These are phyloP conservation scores for Anoura caudifer DNA, from an alignment of 2,113 vertebrate genomes.

Conservation along the genomic window DNA sequence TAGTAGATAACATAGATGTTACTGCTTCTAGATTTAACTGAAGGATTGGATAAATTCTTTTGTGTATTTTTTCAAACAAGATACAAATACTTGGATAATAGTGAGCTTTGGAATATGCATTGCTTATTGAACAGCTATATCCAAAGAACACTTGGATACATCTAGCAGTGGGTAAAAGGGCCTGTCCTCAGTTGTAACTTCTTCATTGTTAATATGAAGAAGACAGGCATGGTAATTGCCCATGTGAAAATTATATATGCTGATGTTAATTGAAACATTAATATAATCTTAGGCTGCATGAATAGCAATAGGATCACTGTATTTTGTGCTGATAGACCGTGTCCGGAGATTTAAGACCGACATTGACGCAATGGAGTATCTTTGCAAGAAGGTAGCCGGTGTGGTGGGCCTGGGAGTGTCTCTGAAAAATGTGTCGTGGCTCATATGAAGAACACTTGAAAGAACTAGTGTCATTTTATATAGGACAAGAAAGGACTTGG, in stretches of 20 bases:
- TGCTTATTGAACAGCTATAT: neutral
- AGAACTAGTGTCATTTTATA: neutral
- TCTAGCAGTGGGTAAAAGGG: neutral
- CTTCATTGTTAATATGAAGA: neutral
- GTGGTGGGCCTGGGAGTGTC: neutral
- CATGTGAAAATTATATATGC: neutral
- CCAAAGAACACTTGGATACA: neutral
- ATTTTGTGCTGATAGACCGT: neutral
- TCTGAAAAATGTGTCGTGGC: neutral
- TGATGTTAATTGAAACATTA: neutral
- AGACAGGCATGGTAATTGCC: neutral
- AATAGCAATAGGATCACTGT: neutral
- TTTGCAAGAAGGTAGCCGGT: neutral
- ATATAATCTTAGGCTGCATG: neutral
- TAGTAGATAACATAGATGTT: neutral
- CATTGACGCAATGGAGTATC: neutral
- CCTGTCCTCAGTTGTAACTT: neutral
- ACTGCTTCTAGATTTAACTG: neutral
- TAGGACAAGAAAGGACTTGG: neutral
- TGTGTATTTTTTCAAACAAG: neutral
- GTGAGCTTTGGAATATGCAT: neutral
- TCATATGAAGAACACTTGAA: neutral
- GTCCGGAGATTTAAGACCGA: neutral
- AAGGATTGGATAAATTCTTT: neutral
- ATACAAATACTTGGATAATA: neutral